Base-by-base conservation (phyloP, 2,797 vertebrate genomes). In the Anguilla obscura region DNA sequence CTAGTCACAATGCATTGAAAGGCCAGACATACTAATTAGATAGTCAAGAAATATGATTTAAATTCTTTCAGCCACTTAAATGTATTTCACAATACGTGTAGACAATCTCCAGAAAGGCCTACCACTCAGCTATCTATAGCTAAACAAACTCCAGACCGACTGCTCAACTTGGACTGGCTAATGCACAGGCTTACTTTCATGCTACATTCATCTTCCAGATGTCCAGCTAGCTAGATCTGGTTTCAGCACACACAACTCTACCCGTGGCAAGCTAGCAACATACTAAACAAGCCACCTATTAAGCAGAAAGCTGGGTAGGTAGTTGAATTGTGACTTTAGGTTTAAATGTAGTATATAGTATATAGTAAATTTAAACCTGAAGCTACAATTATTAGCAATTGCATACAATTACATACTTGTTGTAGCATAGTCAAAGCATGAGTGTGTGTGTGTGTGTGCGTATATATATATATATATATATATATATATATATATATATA, bases 181-280 rank as follows among this genome's bases (percentile, higher is more conserved):
- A 12, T 7, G 36, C 40, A 36, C 33, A 79, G 10, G 69, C 69
- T 30, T 74, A 36, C 69, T 33, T 69, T 69, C n/a, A n/a, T 74
- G 30, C 30, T 74, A 74, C 69, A 36, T 74, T 74, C 30, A 74
- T 74, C 69, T 33, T 74, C 30, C 30, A 74, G 69, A 74, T 74
- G 69, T 74, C 69, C 30, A 74, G 36, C 74, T 40, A 79, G 74
- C 36, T 45, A 6, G 33, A 79, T 79, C 74, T 45, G 74, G 74
- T 79, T 79, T 79, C 33, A 79, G 33, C 18, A 24, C 74, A 79
- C 16, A 40, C 30, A 79, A 36, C 74, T 5, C 69, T 40, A 14
- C 16, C 74, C 9, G 33, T 79, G 74, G 74, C 36, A 45, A 79
- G 33, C 33, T 79, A 8, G 74, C 74, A 40, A 79, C 33, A 3